Evolutionary conservation across 2,797 vertebrate genomes (phyloP), one percentile per base, ranked within the genome.

Genomic region (Parauchenoglanis punctatus): DNA sequence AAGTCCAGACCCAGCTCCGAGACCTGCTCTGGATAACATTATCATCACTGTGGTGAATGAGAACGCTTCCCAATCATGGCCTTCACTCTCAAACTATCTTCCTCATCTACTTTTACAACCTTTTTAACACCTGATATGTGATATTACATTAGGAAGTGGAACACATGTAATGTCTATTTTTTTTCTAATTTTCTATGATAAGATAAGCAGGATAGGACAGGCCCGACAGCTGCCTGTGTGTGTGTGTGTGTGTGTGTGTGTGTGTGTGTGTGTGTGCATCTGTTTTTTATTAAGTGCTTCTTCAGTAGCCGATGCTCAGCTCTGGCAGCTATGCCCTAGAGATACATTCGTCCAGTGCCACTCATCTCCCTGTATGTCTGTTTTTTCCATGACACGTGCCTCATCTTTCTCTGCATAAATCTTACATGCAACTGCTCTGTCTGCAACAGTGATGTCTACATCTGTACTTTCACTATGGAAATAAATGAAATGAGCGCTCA

Each of bases 271-370:
- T 58, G 18, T 54, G 75, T 56, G 76, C 10, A 28, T 78, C n/a
- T 54, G 28, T 49, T 85, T 49, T 63, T 40, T 67, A 46, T 56
- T 81, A 75, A 81, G 83, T 84, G 75, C 82, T 84, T 72, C 76
- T 52, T 59, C 82, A 72, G 87, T 59, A 77, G 81, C 58, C 8
- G 58, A 77, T 56, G 28, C 68, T 75, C 58, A 63, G 72, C 81
- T 78, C 49, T 68, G 67, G 82, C 28, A 70, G 65, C 84, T 65
- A 49, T 77, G 40, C 84, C 58, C 84, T 67, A 59, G 73, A 77
- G 84, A 85, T 63, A 85, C 65, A 84, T 35, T 70, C 12, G 31
- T 70, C 65, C 49, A 56, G 23, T 84, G 65, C 65, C 82, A 70
- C 82, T 63, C 44, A 8, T 82, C 56, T 61, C 56, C 44, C 17